Conservation (phyloP, 2,888 invertebrate genomes). For the Ornithoptera priamus region DNA sequence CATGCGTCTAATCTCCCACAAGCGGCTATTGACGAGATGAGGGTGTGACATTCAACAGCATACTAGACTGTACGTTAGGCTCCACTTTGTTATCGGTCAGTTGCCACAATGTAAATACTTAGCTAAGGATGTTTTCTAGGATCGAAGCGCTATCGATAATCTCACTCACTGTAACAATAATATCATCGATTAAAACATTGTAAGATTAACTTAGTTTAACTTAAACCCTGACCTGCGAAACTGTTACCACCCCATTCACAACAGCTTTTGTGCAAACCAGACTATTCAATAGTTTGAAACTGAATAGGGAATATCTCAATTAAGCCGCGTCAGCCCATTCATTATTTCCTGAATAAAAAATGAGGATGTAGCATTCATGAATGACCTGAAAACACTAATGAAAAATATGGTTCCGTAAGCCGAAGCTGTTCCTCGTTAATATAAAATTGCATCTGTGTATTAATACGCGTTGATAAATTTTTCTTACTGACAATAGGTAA, state of each 20-base stretch:
- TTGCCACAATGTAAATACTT: slow-evolving; percentile 63
- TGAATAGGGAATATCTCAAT: slow-evolving; percentile 5
- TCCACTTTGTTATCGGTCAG: slow-evolving; percentile 44
- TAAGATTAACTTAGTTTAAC: not conserved
- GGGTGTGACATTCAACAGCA: slow-evolving; percentile 86
- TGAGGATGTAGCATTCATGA: slow-evolving; percentile 9
- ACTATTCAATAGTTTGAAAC: not conserved
- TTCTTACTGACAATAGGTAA: too few relatives aligned
- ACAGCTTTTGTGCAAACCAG: not conserved
- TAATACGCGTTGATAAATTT: too few relatives aligned
- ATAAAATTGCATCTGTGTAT: too few relatives aligned
- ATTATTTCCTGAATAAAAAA: slow-evolving; percentile 9
- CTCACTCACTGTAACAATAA: slow-evolving; percentile 60
- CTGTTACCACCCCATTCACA: too few relatives aligned
- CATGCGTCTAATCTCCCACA: slow-evolving; percentile 85
- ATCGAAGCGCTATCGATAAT: slow-evolving; percentile 64
- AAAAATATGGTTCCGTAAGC: not conserved
- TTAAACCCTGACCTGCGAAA: too few relatives aligned
- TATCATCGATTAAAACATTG: slow-evolving; percentile 40
- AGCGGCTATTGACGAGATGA: slow-evolving; percentile 93
- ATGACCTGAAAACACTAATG: not conserved
- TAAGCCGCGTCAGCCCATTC: slow-evolving; percentile 10
- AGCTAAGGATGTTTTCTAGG: slow-evolving; percentile 50
- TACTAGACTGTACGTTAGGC: slow-evolving; percentile 44
- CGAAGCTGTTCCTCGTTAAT: not conserved